Base-by-base conservation (phyloP, 2,888 invertebrate genomes). In the Cancer borealis region DNA sequence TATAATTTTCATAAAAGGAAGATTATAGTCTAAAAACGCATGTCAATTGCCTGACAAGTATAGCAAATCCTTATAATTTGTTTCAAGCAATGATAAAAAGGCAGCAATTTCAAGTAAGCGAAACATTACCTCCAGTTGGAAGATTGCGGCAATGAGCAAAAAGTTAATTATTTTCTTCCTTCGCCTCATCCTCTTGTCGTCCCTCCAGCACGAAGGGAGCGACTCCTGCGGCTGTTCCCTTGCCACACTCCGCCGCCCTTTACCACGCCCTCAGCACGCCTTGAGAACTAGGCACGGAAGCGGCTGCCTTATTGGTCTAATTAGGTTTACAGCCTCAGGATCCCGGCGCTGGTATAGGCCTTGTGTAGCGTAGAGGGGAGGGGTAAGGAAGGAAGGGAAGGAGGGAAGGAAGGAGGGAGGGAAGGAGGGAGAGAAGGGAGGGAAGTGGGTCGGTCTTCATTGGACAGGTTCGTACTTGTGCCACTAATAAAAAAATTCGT, bases 111-210 rank as follows among this genome's bases (percentile, higher is more conserved):
- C n/a, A 66, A n/a, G 66, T 66, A 66, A 66, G 66, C 66, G 66
- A 66, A 66, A 66, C 66, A 66, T 66, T 66, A 66, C 66, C 66
- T 66, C n/a, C 66, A 66, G 54, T 14, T 12, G 66, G 66, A 66
- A 66, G 66, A 66, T 66, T 66, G 66, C 66, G n/a, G 66, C 66
- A 21, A n/a, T 21, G 66, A 66, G 66, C n/a, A 66, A 66, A 66
- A 66, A 66, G n/a, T 79, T 79, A 79, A 30, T 79, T 79, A 79
- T 79, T 79, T 79, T 79, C 79, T 30, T 79, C 79, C 79, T 79
- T 66, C 66, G 66, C 66, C n/a, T 66, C 79, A 10, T 79, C 79
- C 79, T 21, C n/a, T n/a, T 66, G n/a, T 66, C 66, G 66, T 66
- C 66, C 66, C 66, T 21, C 66, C 66, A 21, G n/a, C 66, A 66